phyloP scores from a whole-genome alignment of 2,888 invertebrate species.

The Fabriciana adippe region DNA sequence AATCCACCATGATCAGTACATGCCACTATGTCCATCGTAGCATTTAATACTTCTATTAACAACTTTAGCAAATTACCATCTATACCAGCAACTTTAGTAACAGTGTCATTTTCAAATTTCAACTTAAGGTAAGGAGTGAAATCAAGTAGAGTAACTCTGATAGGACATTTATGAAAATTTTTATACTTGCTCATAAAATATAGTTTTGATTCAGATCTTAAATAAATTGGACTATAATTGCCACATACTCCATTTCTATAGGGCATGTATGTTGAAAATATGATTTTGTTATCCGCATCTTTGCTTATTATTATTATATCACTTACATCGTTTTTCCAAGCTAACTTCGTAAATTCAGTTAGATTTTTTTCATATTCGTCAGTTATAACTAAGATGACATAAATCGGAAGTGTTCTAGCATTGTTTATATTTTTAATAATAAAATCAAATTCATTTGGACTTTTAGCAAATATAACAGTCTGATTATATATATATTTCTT shows the following conservation, averaged over 20 bases:
- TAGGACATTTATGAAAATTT: conserved; percentile 58
- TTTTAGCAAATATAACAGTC: conserved; percentile 52
- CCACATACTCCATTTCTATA: conserved; percentile 51
- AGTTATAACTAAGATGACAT: conserved; percentile 49
- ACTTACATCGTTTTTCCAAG: conserved; percentile 55
- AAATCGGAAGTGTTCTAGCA: conserved; percentile 46
- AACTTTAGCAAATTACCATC: conserved; percentile 50
- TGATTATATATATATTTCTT: conserved; percentile 47
- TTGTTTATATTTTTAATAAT: conserved; percentile 47
- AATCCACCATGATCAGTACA: conserved; percentile 40
- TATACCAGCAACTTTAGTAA: conserved; percentile 48
- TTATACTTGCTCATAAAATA: conserved; percentile 55
- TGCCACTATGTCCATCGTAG: conserved; percentile 47
- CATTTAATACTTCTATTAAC: conserved; percentile 47
- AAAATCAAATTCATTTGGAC: conserved; percentile 47
- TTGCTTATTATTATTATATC: conserved; percentile 53
- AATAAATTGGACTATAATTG: conserved; percentile 47
- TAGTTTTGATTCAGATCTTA: conserved; percentile 40
- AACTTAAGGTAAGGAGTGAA: conserved; percentile 47
- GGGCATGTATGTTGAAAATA: conserved; percentile 55
- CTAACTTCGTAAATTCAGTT: conserved; percentile 45
- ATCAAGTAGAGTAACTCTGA: conserved; percentile 47
- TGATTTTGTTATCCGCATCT: conserved; percentile 39
- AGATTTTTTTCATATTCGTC: conserved; percentile 38
- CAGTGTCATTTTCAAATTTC: conserved; percentile 43